Conservation (phyloP, 1,140 invertebrate species). For the Conopomorpha cramerella region DNA sequence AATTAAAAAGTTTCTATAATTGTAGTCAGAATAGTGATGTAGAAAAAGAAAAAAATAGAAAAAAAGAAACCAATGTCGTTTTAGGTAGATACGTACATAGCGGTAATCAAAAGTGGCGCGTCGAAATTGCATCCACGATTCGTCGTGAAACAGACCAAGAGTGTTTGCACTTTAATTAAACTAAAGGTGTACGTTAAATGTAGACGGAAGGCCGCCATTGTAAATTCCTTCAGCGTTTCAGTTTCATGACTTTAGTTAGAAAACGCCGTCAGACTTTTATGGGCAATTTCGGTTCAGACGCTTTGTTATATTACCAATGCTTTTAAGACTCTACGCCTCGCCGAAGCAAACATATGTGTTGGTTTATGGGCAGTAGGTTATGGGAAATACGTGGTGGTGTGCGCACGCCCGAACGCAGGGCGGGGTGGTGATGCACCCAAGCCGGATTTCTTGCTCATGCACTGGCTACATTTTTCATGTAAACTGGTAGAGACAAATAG, state of each 20-base stretch:
- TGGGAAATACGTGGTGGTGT: slow-evolving; percentile 47
- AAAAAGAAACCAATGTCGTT: too few species aligned
- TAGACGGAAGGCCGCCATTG: slow-evolving; percentile 42
- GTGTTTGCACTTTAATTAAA: slow-evolving; percentile 48
- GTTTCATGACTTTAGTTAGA: slow-evolving; percentile 58
- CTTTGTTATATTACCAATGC: slow-evolving; percentile 61
- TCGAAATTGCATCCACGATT: neutral
- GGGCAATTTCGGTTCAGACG: slow-evolving; percentile 58
- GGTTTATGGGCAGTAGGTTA: slow-evolving; percentile 47
- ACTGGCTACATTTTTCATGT: too few species aligned
- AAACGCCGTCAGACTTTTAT: slow-evolving; percentile 56
- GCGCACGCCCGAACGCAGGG: too few species aligned
- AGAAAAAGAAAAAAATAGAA: too few species aligned
- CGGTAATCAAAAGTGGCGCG: too few species aligned
- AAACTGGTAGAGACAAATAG: too few species aligned
- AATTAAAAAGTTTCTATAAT: too few species aligned
- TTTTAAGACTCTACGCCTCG: slow-evolving; percentile 57
- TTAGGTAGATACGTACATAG: too few species aligned
- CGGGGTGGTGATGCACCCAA: too few species aligned
- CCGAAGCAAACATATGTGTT: slow-evolving; percentile 55
- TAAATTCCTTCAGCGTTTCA: slow-evolving; percentile 53
- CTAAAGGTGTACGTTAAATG: slow-evolving; percentile 48
- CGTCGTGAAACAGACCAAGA: neutral
- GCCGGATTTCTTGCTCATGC: too few species aligned
- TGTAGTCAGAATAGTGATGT: too few species aligned